A percentile compares a stretch with the other conserved stretches of the same genome.
phyloP scores from a whole-genome alignment of 2,113 vertebrate species.

The Chaetura pelagica region DNA sequence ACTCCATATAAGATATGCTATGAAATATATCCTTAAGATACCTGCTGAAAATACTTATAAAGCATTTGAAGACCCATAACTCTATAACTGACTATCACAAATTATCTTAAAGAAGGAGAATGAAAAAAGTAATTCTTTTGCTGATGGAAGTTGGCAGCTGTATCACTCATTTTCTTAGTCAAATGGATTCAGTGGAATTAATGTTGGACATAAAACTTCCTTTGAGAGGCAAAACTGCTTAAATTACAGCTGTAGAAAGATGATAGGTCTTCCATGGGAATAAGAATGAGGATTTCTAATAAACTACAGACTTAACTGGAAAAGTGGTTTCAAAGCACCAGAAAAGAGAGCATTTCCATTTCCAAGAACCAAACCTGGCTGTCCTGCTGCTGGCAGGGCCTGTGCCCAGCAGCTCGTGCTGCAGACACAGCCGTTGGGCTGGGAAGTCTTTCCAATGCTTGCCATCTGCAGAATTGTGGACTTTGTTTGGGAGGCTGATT shows the following conservation, averaged over 20 bases:
- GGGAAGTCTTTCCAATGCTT: background rate
- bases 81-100: conserved; percentile 57
- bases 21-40: conserved; percentile 8
- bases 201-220: conserved; percentile 59
- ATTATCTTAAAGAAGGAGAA: conserved; percentile 58
- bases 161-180: conserved; percentile 63
- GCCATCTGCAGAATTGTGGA: background rate
- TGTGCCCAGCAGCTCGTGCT: background rate
- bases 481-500: background rate
- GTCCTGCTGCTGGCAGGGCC: background rate
- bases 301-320: background rate
- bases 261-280: background rate
- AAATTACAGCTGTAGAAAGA: conserved; percentile 47
- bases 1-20: background rate
- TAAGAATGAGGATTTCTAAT: conserved; percentile 13
- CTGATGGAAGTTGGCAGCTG: conserved; percentile 64
- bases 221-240: conserved; percentile 56
- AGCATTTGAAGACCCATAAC: conserved; percentile 48
- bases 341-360: background rate
- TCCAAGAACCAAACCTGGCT: background rate
- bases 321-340: background rate
- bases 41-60: conserved; percentile 16
- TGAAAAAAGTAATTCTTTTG: conserved; percentile 49
- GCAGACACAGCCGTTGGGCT: background rate
- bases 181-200: conserved; percentile 57